A percentile compares a stretch with the other conserved stretches of the same genome.
phyloP scores from a whole-genome alignment of 2,797 vertebrate genomes.

The Cuniculus paca region DNA sequence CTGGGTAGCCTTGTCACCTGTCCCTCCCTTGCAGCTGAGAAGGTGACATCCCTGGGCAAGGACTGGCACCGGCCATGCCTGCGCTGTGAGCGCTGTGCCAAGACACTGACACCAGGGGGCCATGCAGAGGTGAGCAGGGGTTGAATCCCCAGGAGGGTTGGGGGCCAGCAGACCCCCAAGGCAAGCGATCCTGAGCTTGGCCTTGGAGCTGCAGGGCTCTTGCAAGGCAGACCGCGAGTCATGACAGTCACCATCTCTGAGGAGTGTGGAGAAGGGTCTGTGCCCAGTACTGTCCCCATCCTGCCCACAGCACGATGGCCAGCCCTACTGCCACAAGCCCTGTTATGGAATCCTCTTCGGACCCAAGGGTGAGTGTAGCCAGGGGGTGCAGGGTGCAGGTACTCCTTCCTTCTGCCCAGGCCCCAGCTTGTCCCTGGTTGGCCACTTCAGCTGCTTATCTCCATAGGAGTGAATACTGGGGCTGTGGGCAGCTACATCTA shows the following conservation, averaged over 20 bases:
- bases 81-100: constrained; percentile 97
- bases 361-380: constrained; percentile 89
- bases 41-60: constrained; percentile 98
- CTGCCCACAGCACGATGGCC: constrained; percentile 92
- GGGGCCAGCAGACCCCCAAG: neutral
- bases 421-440: accelerated
- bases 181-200: accelerated
- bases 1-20: neutral
- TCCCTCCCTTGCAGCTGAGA: constrained; percentile 91
- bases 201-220: neutral
- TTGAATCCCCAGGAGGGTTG: neutral
- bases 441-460: neutral
- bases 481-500: constrained; percentile 99
- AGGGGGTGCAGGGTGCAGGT: accelerated
- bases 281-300: neutral
- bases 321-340: constrained; percentile 94
- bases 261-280: neutral
- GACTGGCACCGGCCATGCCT: constrained; percentile 99
- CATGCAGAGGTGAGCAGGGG: constrained; percentile 94
- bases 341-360: constrained; percentile 92
- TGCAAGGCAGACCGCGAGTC: neutral
- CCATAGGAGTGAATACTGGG: constrained; percentile 97
- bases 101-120: constrained; percentile 96
- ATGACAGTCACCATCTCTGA: neutral
- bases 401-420: neutral